phyloP scores from a whole-genome alignment of 2,797 vertebrate species.

The Paedocypris micromegethes region DNA sequence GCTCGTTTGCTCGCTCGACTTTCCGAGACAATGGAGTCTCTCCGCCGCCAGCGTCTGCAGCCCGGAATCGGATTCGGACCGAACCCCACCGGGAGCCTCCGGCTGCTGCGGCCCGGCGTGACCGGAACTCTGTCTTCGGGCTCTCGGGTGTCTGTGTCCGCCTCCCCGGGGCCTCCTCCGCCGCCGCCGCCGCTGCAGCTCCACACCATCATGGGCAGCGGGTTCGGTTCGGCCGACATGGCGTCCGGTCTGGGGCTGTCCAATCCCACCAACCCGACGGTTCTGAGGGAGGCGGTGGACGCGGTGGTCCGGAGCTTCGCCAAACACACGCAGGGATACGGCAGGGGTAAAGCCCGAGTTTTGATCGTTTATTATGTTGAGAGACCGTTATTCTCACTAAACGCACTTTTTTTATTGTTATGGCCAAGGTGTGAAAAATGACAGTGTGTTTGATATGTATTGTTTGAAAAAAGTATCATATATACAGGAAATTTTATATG shows the following conservation, averaged over 20 bases:
- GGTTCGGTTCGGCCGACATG: constrained; percentile 60
- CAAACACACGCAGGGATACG: constrained; percentile 94
- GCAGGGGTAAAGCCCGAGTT: constrained; percentile 71
- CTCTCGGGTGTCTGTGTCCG: constrained; percentile 66
- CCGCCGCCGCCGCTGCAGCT: constrained; percentile 72
- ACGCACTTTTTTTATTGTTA: too few species aligned
- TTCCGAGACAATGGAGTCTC: constrained; percentile 74
- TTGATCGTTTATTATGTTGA: too few species aligned
- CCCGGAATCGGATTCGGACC: constrained; percentile 73
- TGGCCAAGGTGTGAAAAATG: too few species aligned
- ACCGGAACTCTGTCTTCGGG: constrained; percentile 70
- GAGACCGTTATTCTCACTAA: too few species aligned
- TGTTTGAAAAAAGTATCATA: too few species aligned
- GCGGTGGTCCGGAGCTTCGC: constrained; percentile 95
- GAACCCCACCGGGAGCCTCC: constrained; percentile 71
- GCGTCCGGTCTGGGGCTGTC: constrained; percentile 53
- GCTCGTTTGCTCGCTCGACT: constrained; percentile 16
- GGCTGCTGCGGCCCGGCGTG: constrained; percentile 79
- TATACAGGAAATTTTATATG: too few species aligned
- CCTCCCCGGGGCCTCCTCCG: constrained; percentile 58
- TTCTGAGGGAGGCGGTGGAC: constrained; percentile 91
- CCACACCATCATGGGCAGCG: constrained; percentile 66
- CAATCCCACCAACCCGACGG: constrained; percentile 73
- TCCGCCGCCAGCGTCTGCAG: constrained; percentile 79
- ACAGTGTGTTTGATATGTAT: too few species aligned